A percentile compares a stretch with the other conserved stretches of the same genome.
phyloP scores from a whole-genome alignment of 2,113 vertebrate genomes.

The Rhinoderma darwinii region DNA sequence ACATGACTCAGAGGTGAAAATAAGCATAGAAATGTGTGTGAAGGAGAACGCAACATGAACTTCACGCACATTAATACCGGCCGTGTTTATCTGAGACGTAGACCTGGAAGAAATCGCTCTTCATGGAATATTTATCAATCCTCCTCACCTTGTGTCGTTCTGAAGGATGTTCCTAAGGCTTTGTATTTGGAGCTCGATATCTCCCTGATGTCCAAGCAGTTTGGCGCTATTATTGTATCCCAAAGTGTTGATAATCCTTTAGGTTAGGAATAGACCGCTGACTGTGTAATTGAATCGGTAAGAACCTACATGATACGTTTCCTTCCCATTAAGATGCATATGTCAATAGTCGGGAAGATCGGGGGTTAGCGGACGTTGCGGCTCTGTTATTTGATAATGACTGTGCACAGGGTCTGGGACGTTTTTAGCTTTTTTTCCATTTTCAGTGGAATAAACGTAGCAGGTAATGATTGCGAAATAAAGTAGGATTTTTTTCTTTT shows the following conservation, averaged over 20 bases:
- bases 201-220: background rate
- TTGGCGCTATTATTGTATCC: background rate
- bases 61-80: background rate
- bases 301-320: background rate
- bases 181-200: background rate
- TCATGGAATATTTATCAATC: conserved; percentile 1
- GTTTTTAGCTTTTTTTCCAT: no score
- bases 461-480: no score
- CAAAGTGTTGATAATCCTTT: background rate
- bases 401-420: no score
- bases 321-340: background rate
- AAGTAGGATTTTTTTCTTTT: no score
- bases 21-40: conserved; percentile 18
- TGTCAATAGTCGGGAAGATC: background rate
- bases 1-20: conserved; percentile 49
- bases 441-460: no score
- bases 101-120: background rate
- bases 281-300: background rate
- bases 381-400: background rate
- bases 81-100: background rate
- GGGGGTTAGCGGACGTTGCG: background rate
- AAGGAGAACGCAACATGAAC: conserved; percentile 27
- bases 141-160: background rate
- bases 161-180: background rate
- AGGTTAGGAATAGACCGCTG: background rate